Base-by-base conservation (phyloP, 2,797 vertebrate species). In the Octomys mimax region DNA sequence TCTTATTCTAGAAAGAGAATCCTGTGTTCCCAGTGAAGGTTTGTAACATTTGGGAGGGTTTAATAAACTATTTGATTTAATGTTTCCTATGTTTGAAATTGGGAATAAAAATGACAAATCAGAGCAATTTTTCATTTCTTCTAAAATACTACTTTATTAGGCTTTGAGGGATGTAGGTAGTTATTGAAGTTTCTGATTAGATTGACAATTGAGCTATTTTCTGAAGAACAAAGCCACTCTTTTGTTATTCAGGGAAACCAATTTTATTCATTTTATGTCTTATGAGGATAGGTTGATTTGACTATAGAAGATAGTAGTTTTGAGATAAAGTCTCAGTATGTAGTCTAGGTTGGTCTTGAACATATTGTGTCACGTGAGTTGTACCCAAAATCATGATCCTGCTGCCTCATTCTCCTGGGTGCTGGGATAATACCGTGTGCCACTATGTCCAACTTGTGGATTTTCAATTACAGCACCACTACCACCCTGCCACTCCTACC, bases 1-100 rank as follows among this genome's bases (percentile, higher is more conserved):
- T 78, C 61, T 94, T 89, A 93, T 52, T 96, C 52, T 91, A 95
- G 52, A 96, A 96, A 96, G 39, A 66, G 9, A 91, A 80, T 91
- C 28, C 49, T 81, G 0, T 79, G 57, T 87, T 96, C 26, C 33
- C 46, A 19, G 57, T 96, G 21, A 68, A 21, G 89, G 91, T 94
- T 33, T 26, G 6, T 94, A 81, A 73, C 71, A 70, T 91, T 94
- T 87, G 49, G 33, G 88, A 36, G 33, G 57, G 54, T 57, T 92
- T 83, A 83, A 13, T 93, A 75, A 77, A 89, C 36, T 68, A 52
- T 92, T 91, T 91, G 18, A 61, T 77, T 83, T 78, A 26, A 12
- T 10, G 13, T 86, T 94, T 92, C 31, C 6, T 92, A 33, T 86
- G 11, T 95, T 95, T 96, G 61, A 70, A 95, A 82, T 95, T 90